Percentiles rank a stretch among this genome's conserved stretches.
These are phyloP conservation scores for Leguminivora glycinivorella DNA, from an alignment of 1,140 invertebrate species.

Conservation along the genomic window DNA sequence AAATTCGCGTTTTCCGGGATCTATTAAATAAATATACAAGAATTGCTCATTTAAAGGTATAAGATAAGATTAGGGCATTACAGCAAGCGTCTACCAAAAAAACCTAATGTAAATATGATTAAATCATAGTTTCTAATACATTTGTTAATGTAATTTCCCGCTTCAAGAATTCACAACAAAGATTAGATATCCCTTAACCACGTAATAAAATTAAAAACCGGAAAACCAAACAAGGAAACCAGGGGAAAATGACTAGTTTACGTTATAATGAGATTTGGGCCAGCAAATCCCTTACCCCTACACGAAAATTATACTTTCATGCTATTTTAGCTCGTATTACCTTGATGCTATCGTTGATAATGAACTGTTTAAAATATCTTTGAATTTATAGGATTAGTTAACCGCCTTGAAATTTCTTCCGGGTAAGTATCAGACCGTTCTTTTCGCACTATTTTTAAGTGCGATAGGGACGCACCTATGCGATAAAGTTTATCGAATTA, in stretches of 20 bases:
- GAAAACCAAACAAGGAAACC: not conserved
- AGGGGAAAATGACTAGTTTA: not conserved
- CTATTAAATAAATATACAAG: too few species aligned
- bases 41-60: too few species aligned
- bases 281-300: not conserved
- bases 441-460: too few species aligned
- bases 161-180: too few species aligned
- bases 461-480: too few species aligned
- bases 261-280: not conserved
- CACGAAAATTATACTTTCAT: not conserved
- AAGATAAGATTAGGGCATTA: too few species aligned
- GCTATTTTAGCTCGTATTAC: not conserved
- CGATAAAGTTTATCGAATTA: too few species aligned
- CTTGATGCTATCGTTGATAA: not conserved
- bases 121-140: too few species aligned
- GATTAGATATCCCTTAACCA: not conserved
- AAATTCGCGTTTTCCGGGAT: too few species aligned
- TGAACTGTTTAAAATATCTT: not conserved
- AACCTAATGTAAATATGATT: too few species aligned
- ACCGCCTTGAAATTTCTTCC: not conserved
- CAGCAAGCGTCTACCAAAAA: too few species aligned
- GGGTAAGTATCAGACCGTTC: not conserved
- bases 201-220: not conserved
- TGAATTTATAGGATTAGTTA: conserved; percentile 4
- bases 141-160: too few species aligned